Percentiles rank a stretch among this genome's conserved stretches.
Conservation (phyloP, 2,888 invertebrate genomes). For the Heliconius erato region DNA sequence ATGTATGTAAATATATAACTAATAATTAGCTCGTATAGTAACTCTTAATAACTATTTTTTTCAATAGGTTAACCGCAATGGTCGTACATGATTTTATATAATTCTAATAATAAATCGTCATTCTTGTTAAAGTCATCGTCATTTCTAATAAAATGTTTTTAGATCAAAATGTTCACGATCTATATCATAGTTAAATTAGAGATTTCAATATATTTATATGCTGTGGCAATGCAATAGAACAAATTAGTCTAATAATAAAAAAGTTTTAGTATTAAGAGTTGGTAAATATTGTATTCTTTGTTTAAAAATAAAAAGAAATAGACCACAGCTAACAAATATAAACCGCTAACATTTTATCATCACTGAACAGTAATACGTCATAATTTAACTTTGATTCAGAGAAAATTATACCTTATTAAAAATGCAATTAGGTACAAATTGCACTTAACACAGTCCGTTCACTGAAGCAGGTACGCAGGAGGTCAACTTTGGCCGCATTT, state of each 20-base stretch:
- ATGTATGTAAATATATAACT: slow-evolving; percentile 22
- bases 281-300: neutral
- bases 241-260: neutral
- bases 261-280: neutral
- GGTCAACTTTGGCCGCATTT: slow-evolving; percentile 90
- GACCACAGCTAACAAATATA: neutral
- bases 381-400: neutral
- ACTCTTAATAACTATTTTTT: neutral
- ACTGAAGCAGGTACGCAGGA: slow-evolving; percentile 80
- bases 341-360: neutral
- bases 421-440: slow-evolving; percentile 27
- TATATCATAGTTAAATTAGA: neutral
- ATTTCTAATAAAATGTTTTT: neutral
- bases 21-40: neutral
- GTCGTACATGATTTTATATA: neutral
- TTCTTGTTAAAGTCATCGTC: neutral
- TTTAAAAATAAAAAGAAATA: neutral
- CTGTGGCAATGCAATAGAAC: neutral
- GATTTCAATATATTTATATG: neutral
- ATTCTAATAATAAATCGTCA: slow-evolving; percentile 2
- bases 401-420: slow-evolving; percentile 20
- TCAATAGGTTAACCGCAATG: neutral
- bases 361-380: neutral
- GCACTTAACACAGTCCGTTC: slow-evolving; percentile 72
- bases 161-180: slow-evolving; percentile 3